Evolutionary conservation across 2,797 vertebrate genomes (phyloP).

Genomic region (Sternotherus odoratus): DNA sequence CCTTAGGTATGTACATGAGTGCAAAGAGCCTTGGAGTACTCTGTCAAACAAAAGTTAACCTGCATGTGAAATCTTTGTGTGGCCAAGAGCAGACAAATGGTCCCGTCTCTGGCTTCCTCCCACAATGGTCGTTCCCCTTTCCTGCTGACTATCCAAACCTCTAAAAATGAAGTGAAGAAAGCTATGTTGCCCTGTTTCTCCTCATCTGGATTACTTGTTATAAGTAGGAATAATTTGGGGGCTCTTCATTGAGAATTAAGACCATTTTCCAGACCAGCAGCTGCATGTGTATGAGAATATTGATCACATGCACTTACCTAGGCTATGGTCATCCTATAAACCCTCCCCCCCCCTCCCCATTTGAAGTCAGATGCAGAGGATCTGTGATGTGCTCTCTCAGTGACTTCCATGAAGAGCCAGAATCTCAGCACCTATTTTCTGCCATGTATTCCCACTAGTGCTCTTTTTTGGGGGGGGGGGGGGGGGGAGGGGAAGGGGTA

Average conservation of each 20-base stretch:
- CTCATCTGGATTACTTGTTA: background rate
- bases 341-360: background rate
- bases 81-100: background rate
- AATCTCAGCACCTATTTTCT: background rate
- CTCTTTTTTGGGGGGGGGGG: background rate
- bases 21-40: background rate
- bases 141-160: background rate
- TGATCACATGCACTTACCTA: background rate
- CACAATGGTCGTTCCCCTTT: background rate
- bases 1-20: background rate
- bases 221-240: background rate
- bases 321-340: background rate
- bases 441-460: background rate
- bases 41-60: background rate
- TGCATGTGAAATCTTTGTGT: background rate
- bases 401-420: background rate
- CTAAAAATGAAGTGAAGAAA: background rate
- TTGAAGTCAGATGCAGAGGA: background rate
- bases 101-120: background rate
- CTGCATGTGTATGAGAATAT: accelerated
- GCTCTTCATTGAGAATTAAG: accelerated
- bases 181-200: background rate
- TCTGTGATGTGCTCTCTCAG: background rate
- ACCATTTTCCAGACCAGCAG: background rate
- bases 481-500: no score